Percentiles rank a stretch among this genome's conserved stretches.
Evolutionary conservation across 2,888 invertebrate species (phyloP).

Genomic region (Drosophila testacea): DNA sequence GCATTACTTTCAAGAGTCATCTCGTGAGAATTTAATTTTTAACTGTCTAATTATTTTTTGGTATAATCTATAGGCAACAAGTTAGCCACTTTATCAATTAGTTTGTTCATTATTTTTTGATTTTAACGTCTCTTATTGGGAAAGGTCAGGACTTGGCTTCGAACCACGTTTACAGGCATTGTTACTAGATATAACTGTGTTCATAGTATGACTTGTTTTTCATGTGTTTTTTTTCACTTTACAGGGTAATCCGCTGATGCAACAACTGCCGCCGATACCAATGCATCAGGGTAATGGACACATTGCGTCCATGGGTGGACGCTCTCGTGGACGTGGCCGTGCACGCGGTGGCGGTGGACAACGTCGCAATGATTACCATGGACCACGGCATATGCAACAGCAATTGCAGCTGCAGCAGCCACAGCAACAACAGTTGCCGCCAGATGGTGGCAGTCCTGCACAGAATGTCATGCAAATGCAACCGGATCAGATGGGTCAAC

Average conservation of each 20-base stretch:
- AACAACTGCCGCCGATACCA: constrained; percentile 73
- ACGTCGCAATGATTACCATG: constrained; percentile 81
- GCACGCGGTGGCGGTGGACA: constrained; percentile 78
- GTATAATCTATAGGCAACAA: too few species aligned
- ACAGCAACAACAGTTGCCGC: constrained; percentile 65
- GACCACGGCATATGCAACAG: constrained; percentile 74
- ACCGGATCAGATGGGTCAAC: constrained; percentile 63
- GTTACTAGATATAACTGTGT: not conserved
- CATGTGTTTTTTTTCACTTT: constrained; percentile 6
- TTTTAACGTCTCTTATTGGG: not conserved
- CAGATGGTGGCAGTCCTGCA: constrained; percentile 55
- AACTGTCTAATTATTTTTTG: too few species aligned
- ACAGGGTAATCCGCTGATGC: constrained; percentile 79
- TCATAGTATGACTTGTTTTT: not conserved
- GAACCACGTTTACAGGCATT: too few species aligned
- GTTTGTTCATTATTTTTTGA: too few species aligned
- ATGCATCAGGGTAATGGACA: constrained; percentile 68
- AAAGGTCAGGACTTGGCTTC: not conserved
- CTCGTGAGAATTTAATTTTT: too few species aligned
- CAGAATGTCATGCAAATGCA: constrained; percentile 62
- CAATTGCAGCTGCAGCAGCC: constrained; percentile 55
- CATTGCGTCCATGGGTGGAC: constrained; percentile 59
- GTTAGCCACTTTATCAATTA: too few species aligned
- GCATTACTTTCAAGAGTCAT: too few species aligned
- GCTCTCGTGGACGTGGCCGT: constrained; percentile 78